Evolutionary conservation across 2,797 vertebrate genomes (phyloP).

Genomic region (Cryptoprocta ferox): DNA sequence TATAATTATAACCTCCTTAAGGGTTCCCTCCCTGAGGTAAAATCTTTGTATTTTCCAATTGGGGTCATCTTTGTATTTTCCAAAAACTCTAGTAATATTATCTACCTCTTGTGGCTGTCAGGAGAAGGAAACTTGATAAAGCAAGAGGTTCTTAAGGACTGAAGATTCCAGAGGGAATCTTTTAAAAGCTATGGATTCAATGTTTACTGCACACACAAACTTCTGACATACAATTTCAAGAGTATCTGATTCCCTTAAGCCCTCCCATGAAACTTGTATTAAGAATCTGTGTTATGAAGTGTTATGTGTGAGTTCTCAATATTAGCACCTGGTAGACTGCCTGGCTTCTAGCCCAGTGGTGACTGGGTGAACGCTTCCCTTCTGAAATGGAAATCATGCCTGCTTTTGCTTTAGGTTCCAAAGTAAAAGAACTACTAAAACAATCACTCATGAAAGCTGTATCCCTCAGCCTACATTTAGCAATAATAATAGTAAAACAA

Average conservation of each 20-base stretch:
- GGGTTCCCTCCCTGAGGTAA: background rate
- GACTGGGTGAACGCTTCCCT: background rate
- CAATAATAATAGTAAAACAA: background rate
- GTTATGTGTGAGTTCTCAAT: background rate
- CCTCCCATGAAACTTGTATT: background rate
- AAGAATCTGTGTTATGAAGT: background rate
- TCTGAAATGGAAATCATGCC: background rate
- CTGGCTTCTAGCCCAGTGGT: background rate
- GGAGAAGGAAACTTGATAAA: constrained; percentile 16
- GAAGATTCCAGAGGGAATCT: background rate
- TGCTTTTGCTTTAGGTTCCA: background rate
- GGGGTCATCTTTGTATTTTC: background rate
- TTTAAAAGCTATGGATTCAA: background rate
- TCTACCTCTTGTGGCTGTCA: background rate
- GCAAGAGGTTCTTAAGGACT: background rate
- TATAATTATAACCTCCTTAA: background rate
- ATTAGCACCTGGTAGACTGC: background rate
- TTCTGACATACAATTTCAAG: constrained; percentile 6
- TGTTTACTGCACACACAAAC: background rate
- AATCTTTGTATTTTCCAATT: background rate
- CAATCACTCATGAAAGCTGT: background rate
- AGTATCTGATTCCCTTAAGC: background rate
- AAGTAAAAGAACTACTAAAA: background rate
- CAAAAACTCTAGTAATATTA: background rate
- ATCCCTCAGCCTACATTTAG: background rate